Conservation (phyloP, 2,888 invertebrate genomes). For the Caenorhabditis sinica region DNA sequence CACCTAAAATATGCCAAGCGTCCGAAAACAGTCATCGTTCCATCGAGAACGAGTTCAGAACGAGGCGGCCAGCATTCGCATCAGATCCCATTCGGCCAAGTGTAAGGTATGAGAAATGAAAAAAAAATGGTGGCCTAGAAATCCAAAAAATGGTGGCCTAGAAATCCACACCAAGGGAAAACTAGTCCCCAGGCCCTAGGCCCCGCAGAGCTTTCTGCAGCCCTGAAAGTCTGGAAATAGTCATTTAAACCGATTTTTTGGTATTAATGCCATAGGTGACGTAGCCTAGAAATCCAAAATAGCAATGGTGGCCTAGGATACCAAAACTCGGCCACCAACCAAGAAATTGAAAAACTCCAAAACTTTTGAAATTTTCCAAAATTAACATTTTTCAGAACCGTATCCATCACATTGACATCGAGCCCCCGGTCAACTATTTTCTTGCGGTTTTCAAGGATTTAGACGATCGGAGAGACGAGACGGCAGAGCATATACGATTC, state of each 20-base stretch:
- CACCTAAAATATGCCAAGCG: conserved; percentile 46
- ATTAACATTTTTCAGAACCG: conserved; percentile 57
- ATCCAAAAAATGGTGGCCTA: not conserved
- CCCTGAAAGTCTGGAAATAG: not conserved
- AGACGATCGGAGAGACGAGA: conserved; percentile 50
- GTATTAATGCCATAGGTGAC: no score
- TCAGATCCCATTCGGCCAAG: conserved; percentile 64
- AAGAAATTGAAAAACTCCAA: not conserved
- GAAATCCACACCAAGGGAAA: not conserved
- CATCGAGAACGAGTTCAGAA: conserved; percentile 64
- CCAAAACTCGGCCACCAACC: not conserved
- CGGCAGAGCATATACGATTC: conserved; percentile 53
- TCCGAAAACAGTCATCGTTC: conserved; percentile 68
- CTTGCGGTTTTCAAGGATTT: conserved; percentile 56
- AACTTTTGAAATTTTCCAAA: not conserved
- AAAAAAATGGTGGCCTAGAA: not conserved
- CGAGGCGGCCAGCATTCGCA: conserved; percentile 44
- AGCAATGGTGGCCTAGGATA: no score
- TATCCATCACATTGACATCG: conserved; percentile 63
- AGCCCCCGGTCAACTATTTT: conserved; percentile 52
- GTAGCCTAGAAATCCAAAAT: not conserved
- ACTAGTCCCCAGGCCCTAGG: not conserved
- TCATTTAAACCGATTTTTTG: no score
- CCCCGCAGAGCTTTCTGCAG: not conserved
- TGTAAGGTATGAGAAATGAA: conserved; percentile 51